Evolutionary conservation across 1,140 invertebrate species (phyloP).

Genomic region (Zaprionus kolodkinae): DNA sequence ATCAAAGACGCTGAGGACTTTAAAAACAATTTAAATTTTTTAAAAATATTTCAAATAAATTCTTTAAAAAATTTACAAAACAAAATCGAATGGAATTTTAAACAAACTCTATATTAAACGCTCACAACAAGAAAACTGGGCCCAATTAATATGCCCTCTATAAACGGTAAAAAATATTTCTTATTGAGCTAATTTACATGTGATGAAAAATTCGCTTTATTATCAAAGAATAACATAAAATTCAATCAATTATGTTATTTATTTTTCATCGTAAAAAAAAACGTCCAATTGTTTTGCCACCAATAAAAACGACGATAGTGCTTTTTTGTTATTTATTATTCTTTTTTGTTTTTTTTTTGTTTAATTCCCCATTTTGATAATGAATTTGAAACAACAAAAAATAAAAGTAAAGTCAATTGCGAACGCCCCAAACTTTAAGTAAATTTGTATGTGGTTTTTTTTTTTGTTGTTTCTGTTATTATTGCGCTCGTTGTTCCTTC

Average conservation of each 20-base stretch:
- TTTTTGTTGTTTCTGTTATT: constrained; percentile 1
- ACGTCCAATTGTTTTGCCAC: background rate
- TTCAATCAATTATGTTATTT: background rate
- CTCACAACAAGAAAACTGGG: background rate
- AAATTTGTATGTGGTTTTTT: background rate
- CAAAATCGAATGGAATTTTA: too few relatives aligned
- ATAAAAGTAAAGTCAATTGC: too few relatives aligned
- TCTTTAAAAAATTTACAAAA: too few relatives aligned
- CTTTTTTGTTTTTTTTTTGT: background rate
- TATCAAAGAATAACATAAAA: background rate
- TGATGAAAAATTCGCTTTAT: background rate
- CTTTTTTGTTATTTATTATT: too few relatives aligned
- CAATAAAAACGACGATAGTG: background rate
- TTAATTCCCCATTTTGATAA: constrained; percentile 41
- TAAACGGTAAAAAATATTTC: background rate
- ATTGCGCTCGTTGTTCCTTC: background rate
- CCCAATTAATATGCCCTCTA: constrained; percentile 1
- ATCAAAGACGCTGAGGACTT: too few relatives aligned
- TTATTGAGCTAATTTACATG: background rate
- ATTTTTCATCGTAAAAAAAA: background rate
- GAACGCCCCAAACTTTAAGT: constrained; percentile 35
- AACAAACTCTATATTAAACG: too few relatives aligned
- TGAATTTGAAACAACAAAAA: constrained; percentile 65
- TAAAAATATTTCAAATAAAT: too few relatives aligned
- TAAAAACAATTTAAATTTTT: too few relatives aligned